A percentile compares a stretch with the other conserved stretches of the same genome.
These are phyloP conservation scores for Ornithorhynchus anatinus DNA, from an alignment of 2,113 vertebrate species.

Conservation along the genomic window DNA sequence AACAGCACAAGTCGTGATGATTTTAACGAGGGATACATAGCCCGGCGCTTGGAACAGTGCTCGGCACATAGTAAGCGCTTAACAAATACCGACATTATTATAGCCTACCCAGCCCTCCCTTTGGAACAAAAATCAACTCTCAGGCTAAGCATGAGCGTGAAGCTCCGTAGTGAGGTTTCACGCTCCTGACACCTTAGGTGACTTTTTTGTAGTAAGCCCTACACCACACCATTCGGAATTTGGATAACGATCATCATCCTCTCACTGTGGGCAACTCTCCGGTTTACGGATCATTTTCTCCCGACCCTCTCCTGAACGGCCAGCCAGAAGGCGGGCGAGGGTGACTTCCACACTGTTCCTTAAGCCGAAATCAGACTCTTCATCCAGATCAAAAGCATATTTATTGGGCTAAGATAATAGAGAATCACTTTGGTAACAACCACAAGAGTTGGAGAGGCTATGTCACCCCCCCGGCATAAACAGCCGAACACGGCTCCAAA, in stretches of 20 bases:
- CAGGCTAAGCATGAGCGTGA: background rate
- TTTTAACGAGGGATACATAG: conserved; percentile 1
- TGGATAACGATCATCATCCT: background rate
- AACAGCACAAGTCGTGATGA: conserved; percentile 1
- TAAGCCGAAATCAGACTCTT: conserved; percentile 11
- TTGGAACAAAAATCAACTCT: too few species aligned
- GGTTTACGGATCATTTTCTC: background rate
- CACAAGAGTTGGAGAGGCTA: conserved; percentile 5
- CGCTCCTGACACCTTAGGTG: background rate
- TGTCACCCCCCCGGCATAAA: conserved; percentile 4
- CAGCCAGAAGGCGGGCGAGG: background rate
- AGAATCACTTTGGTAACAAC: background rate
- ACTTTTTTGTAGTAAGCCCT: conserved; percentile 25
- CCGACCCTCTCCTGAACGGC: background rate
- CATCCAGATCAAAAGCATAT: conserved; percentile 24
- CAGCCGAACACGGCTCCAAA: background rate
- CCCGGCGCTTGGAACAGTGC: too few species aligned
- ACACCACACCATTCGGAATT: conserved; percentile 5
- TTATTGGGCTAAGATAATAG: conserved; percentile 9
- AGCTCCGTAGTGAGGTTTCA: background rate
- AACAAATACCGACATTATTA: too few species aligned
- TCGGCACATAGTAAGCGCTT: too few species aligned
- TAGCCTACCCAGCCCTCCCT: too few species aligned
- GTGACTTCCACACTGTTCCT: background rate
- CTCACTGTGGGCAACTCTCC: conserved; percentile 6